A percentile compares a stretch with the other conserved stretches of the same genome.
These are phyloP conservation scores for Tragelaphus eurycerus DNA, from an alignment of 2,797 vertebrate species.

Conservation along the genomic window DNA sequence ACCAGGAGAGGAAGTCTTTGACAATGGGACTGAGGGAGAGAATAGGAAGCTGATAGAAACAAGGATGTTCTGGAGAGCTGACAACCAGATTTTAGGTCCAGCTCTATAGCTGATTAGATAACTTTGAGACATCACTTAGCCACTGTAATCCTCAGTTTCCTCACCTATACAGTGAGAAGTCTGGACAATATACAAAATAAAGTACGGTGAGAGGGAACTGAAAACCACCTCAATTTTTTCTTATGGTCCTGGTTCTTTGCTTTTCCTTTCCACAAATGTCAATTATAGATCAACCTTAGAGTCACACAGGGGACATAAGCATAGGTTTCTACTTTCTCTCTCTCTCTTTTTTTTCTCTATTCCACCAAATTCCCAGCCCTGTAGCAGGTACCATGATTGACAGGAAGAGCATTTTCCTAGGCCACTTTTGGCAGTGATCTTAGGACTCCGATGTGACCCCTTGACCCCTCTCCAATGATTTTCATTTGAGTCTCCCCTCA, in stretches of 20 bases:
- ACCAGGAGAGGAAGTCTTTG: not conserved
- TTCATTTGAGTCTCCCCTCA: not conserved
- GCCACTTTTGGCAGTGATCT: not conserved
- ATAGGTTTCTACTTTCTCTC: not conserved
- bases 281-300: not conserved
- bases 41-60: not conserved
- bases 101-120: not conserved
- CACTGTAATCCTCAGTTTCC: not conserved
- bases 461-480: not conserved
- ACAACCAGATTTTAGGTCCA: not conserved
- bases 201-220: not conserved
- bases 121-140: not conserved
- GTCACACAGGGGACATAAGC: not conserved
- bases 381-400: not conserved
- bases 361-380: not conserved
- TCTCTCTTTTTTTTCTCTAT: not conserved
- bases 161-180: not conserved
- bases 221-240: not conserved
- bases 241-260: not conserved
- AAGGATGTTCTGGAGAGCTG: rapidly evolving
- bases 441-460: not conserved
- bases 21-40: not conserved
- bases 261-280: not conserved
- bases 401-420: not conserved
- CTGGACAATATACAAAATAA: not conserved